Evolutionary conservation across 2,797 vertebrate species (phyloP).

Genomic region (Argyrosomus regius): DNA sequence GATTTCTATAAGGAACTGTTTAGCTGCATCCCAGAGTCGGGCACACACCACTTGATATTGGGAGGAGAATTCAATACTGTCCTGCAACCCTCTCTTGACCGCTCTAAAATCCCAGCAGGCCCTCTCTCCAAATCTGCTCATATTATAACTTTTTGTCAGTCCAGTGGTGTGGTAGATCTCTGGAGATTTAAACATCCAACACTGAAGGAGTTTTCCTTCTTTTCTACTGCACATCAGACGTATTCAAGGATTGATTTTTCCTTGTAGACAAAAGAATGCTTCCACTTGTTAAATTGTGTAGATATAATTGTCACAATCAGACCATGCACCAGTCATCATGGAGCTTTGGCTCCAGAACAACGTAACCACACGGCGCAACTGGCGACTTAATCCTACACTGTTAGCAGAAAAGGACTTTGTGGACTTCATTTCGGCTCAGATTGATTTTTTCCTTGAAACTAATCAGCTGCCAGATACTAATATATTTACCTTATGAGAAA

Average conservation of each 20-base stretch:
- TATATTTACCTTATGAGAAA: background rate
- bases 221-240: background rate
- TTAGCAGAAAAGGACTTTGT: too few relatives aligned
- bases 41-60: background rate
- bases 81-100: background rate
- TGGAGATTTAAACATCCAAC: background rate
- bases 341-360: too few relatives aligned
- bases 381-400: too few relatives aligned
- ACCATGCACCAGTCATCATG: too few relatives aligned
- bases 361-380: too few relatives aligned
- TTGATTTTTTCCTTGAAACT: background rate
- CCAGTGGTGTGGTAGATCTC: background rate
- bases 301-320: background rate
- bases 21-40: background rate
- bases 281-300: too few relatives aligned
- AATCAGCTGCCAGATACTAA: background rate
- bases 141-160: background rate
- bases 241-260: background rate
- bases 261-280: too few relatives aligned
- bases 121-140: background rate
- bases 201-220: background rate
- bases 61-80: background rate
- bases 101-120: background rate
- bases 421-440: too few relatives aligned
- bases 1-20: background rate